A percentile compares a stretch with the other conserved stretches of the same genome.
These are phyloP conservation scores for Okapia johnstoni DNA, from an alignment of 2,113 vertebrate genomes.

Conservation along the genomic window DNA sequence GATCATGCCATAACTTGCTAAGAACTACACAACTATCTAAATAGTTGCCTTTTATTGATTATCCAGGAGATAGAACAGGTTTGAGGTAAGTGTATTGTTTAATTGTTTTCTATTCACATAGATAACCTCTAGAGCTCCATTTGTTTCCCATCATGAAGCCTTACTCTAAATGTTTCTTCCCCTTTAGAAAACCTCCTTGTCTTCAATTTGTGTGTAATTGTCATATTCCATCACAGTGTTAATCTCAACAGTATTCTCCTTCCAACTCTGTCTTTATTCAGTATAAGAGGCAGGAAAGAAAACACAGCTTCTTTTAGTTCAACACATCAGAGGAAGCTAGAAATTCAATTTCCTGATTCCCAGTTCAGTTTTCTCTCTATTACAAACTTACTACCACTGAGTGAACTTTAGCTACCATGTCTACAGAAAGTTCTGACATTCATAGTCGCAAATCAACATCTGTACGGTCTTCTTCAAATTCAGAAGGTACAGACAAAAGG, in stretches of 20 bases:
- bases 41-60: conserved; percentile 7
- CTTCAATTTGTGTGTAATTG: conserved; percentile 46
- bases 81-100: neutral
- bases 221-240: conserved; percentile 53
- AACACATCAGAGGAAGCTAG: conserved; percentile 37
- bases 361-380: conserved; percentile 44
- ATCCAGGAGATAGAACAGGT: neutral
- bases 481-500: neutral
- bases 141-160: conserved; percentile 23
- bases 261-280: conserved; percentile 32
- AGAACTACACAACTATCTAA: neutral
- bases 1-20: neutral
- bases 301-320: conserved; percentile 36
- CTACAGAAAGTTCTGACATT: conserved; percentile 14
- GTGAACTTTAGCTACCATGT: conserved; percentile 29
- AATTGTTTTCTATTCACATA: conserved; percentile 4
- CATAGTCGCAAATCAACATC: conserved; percentile 17
- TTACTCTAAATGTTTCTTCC: conserved; percentile 8
- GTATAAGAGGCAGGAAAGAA: conserved; percentile 38
- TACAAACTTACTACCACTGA: conserved; percentile 30
- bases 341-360: conserved; percentile 66
- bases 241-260: conserved; percentile 43
- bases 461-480: neutral
- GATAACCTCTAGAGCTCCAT: neutral
- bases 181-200: conserved; percentile 39